Evolutionary conservation across 2,888 invertebrate species (phyloP).

Genomic region (Cepaea hortensis): DNA sequence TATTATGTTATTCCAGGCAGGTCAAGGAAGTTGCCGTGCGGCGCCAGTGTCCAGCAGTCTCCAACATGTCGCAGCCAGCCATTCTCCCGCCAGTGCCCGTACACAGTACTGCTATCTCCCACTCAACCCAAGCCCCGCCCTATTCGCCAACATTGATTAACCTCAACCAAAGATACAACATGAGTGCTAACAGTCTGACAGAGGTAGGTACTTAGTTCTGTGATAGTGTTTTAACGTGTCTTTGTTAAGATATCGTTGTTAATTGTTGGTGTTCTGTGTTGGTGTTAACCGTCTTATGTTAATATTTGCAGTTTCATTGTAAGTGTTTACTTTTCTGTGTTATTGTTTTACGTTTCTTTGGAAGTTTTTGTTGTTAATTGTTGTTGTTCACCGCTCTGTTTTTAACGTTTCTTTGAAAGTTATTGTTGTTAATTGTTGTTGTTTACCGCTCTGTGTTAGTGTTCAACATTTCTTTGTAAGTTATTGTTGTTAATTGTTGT

Average conservation of each 20-base stretch:
- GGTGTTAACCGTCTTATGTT: too few relatives aligned
- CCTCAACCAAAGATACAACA: slow-evolving; percentile 35
- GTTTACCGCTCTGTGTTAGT: too few relatives aligned
- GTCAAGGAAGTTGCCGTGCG: not conserved
- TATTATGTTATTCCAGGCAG: not conserved
- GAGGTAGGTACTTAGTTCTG: slow-evolving; percentile 11
- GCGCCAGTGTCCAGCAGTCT: not conserved
- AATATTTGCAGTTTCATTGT: too few relatives aligned
- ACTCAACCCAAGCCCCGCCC: not conserved
- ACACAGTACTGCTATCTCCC: not conserved
- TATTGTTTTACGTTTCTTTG: too few relatives aligned
- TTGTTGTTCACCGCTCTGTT: too few relatives aligned
- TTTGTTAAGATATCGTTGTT: not conserved
- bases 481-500: too few relatives aligned
- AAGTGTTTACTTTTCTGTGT: too few relatives aligned
- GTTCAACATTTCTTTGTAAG: too few relatives aligned
- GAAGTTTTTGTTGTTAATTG: not conserved
- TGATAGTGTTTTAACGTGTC: too few relatives aligned
- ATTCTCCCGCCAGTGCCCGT: not conserved
- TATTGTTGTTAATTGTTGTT: not conserved
- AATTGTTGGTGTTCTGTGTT: too few relatives aligned
- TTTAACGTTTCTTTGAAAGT: too few relatives aligned
- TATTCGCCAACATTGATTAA: slow-evolving; percentile 20
- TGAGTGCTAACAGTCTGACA: slow-evolving; percentile 32
- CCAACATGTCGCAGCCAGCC: not conserved